These are phyloP conservation scores for Ophioninae sp. DNA, from an alignment of 2,888 invertebrate species.

Conservation along the genomic window DNA sequence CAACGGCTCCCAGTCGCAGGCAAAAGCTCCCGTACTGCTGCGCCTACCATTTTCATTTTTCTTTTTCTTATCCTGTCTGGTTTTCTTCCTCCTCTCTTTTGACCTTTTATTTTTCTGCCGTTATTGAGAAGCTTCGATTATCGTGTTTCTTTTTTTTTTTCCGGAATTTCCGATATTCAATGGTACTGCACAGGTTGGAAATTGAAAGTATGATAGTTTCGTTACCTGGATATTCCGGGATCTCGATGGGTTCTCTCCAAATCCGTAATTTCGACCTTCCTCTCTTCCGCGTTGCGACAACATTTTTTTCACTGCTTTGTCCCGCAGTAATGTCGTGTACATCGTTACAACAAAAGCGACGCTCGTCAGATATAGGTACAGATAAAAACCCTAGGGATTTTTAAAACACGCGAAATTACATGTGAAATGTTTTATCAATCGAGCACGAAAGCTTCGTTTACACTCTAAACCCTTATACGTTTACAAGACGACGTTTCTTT, in stretches of 20 bases:
- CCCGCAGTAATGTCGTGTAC: conserved; percentile 86
- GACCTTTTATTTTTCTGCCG: conserved; percentile 27
- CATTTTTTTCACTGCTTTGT: conserved; percentile 83
- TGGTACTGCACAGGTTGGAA: conserved; percentile 3
- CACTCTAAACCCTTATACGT: neutral
- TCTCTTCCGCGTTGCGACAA: conserved; percentile 72
- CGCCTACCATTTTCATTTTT: conserved; percentile 65
- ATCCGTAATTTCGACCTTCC: conserved; percentile 66
- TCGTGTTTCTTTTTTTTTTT: conserved; percentile 12
- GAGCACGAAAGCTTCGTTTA: neutral
- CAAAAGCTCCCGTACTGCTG: conserved; percentile 93
- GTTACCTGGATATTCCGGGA: conserved; percentile 61
- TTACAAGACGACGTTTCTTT: neutral
- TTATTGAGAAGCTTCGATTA: conserved; percentile 29
- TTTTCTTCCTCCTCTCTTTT: conserved; percentile 28
- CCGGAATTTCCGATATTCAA: conserved; percentile 24
- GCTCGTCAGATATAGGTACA: conserved; percentile 90
- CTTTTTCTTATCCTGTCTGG: conserved; percentile 48
- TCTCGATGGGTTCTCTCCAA: conserved; percentile 61
- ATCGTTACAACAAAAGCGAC: conserved; percentile 89
- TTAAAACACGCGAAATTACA: neutral
- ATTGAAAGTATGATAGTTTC: conserved; percentile 15
- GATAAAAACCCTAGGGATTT: conserved; percentile 88
- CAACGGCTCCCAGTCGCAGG: conserved; percentile 91
- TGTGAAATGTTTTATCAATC: neutral